phyloP scores from a whole-genome alignment of 2,797 vertebrate species.

The Ciconia nigra region DNA sequence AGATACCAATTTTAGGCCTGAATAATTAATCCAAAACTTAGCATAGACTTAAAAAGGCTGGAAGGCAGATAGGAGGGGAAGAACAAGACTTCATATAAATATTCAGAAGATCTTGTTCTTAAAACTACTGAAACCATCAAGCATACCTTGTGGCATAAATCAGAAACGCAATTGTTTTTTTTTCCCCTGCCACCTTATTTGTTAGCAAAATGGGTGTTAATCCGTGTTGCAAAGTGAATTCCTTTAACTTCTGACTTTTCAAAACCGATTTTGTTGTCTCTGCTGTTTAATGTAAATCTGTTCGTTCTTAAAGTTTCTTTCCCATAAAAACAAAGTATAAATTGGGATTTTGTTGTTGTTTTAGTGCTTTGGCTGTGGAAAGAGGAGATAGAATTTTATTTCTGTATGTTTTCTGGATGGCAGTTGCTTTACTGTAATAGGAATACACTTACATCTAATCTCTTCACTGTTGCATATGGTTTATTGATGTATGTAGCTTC shows the following conservation, averaged over 20 bases:
- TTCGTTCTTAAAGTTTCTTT: neutral
- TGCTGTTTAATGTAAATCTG: neutral
- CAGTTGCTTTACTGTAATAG: neutral
- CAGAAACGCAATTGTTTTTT: neutral
- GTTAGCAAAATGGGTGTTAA: neutral
- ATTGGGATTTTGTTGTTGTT: neutral
- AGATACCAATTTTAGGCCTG: neutral
- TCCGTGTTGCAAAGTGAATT: neutral
- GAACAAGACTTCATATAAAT: neutral
- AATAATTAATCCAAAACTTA: neutral
- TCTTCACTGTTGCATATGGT: neutral
- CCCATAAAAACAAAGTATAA: neutral
- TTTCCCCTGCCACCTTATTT: neutral
- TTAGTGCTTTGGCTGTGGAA: neutral
- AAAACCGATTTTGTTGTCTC: neutral
- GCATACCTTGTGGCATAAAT: neutral
- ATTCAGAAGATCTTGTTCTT: neutral
- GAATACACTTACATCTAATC: neutral
- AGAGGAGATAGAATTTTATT: neutral
- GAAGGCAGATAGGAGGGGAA: neutral
- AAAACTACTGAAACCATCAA: neutral
- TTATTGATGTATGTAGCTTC: neutral
- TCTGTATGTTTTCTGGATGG: neutral
- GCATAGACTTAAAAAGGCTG: neutral
- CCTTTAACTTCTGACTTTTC: neutral